Base-by-base conservation (phyloP, 2,113 vertebrate species). In the Paramisgurnus dabryanus region DNA sequence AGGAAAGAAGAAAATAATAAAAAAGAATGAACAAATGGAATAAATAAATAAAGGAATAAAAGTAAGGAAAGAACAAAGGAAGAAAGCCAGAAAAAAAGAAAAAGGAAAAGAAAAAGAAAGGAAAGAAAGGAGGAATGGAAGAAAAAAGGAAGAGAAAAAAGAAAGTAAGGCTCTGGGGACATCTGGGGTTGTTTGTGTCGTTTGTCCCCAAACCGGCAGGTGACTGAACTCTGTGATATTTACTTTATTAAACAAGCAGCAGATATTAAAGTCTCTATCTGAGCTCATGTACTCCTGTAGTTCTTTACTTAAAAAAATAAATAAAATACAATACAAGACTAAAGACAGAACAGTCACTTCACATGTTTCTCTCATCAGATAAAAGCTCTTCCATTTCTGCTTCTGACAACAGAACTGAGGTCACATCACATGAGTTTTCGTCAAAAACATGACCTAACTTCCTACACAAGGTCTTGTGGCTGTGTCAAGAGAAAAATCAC, bases 131-230 rank as follows among this genome's bases (percentile, higher is more conserved):
- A 34, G 27, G 27, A 34, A 34, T 34, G 27, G 3, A 34, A 34
- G 27, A 34, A 34, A 34, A 34, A 34, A 34, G 27, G 27, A 34
- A 34, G 22, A 22, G 22, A 22, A 34, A 3, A 34, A 34, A 34
- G 27, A 34, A 34, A 34, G 27, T 34, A 34, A 34, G 27, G 27
- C 27, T 34, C 27, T 34, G 27, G 27, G 27, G 13, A 34, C 72
- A 75, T 75, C 73, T 49, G 73, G 22, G 43, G 7, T 12, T 39
- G 49, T 77, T 77, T 77, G 63, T 50, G 13, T 55, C 3, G 27
- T 55, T 17, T 67, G 75, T 67, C 75, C 34, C 10, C 47, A 66
- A 77, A 67, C 41, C 61, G 0, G 47, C 75, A 77, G 75, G 61
- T 67, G 45, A 77, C 63, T 67, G 75, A 77, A 77, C 75, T 66